Percentiles rank a stretch among this genome's conserved stretches.
These are phyloP conservation scores for Microtus oregoni DNA, from an alignment of 2,113 vertebrate genomes.

Conservation along the genomic window DNA sequence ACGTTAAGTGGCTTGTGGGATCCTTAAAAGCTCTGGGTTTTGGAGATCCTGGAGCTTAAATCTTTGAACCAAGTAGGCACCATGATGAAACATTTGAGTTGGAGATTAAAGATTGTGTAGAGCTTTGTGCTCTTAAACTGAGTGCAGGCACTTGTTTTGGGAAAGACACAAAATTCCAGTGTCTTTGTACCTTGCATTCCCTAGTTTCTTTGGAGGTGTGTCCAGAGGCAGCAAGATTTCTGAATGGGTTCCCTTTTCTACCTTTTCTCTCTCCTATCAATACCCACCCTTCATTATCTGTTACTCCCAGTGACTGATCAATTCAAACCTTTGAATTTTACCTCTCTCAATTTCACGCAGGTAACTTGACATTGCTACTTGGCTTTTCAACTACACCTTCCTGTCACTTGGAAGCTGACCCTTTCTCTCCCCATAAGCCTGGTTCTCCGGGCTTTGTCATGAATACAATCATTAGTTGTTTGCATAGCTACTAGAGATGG, in stretches of 20 bases:
- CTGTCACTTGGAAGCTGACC: background rate
- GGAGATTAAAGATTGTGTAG: too few species aligned
- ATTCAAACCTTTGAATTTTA: background rate
- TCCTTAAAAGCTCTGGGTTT: background rate
- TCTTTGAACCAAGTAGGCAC: background rate
- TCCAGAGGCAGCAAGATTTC: background rate
- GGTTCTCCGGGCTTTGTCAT: accelerated
- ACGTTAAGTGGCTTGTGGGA: too few species aligned
- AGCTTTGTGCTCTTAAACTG: background rate
- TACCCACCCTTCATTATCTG: background rate
- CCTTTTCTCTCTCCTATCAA: background rate
- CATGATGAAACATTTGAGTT: background rate
- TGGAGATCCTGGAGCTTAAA: background rate
- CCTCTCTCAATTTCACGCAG: background rate
- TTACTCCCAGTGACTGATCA: background rate
- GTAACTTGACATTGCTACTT: background rate
- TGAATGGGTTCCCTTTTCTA: background rate
- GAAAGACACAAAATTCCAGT: background rate
- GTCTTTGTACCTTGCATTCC: background rate
- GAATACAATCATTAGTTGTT: accelerated
- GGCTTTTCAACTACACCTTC: background rate
- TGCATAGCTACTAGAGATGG: background rate
- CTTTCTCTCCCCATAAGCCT: accelerated
- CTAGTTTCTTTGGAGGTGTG: background rate
- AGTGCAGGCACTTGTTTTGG: background rate